These are phyloP conservation scores for Mus pahari DNA, from an alignment of 2,113 vertebrate genomes.

Conservation along the genomic window DNA sequence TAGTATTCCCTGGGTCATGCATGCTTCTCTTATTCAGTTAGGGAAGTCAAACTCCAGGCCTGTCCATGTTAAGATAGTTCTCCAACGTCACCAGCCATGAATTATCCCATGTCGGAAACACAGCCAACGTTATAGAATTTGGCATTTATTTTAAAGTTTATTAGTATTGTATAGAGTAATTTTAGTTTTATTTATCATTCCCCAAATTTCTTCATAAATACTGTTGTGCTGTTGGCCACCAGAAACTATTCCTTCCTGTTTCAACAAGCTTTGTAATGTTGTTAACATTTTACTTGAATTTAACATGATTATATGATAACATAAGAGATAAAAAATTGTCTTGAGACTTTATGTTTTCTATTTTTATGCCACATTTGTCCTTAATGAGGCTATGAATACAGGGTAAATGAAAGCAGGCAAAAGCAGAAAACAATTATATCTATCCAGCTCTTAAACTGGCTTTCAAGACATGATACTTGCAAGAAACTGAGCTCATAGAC, in stretches of 20 bases:
- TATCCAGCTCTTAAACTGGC: neutral
- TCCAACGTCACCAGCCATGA: neutral
- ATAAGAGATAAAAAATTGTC: neutral
- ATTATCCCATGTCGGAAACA: neutral
- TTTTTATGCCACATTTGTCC: neutral
- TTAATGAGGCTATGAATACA: neutral
- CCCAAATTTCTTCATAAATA: neutral
- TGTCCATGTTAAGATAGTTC: too few species aligned
- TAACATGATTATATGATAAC: neutral
- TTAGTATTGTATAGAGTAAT: neutral
- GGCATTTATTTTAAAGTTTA: neutral
- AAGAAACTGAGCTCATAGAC: neutral
- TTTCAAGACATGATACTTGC: neutral
- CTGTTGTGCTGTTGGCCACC: neutral
- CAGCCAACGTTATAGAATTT: neutral
- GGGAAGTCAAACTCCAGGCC: neutral
- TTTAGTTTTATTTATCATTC: neutral
- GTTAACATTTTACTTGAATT: too few species aligned
- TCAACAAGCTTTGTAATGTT: neutral
- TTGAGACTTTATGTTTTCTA: neutral
- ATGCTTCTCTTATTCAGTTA: neutral
- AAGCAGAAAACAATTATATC: neutral
- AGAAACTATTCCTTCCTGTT: neutral
- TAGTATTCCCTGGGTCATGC: neutral
- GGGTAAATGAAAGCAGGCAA: neutral